A percentile compares a stretch with the other conserved stretches of the same genome.
Evolutionary conservation across 1,140 invertebrate species (phyloP).

Genomic region (Tetraneura akinire): DNA sequence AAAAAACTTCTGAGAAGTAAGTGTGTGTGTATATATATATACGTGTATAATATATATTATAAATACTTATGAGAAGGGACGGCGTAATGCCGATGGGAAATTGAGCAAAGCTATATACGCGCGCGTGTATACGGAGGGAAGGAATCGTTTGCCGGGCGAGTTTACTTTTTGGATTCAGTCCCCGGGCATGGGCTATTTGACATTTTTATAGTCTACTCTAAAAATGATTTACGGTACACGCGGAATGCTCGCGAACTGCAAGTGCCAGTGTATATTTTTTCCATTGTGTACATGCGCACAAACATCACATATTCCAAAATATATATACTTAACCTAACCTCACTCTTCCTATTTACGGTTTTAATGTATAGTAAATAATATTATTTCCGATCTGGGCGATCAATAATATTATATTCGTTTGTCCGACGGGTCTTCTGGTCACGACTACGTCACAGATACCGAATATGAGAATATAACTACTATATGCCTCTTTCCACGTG

Average conservation of each 20-base stretch:
- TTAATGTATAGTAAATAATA: slow-evolving; percentile 22
- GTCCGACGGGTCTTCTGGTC: too few species aligned
- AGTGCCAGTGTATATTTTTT: slow-evolving; percentile 1
- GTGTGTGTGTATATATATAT: too few species aligned
- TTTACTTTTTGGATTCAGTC: slow-evolving; percentile 49
- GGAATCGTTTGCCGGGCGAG: slow-evolving; percentile 38
- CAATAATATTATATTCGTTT: too few species aligned
- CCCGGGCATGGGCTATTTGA: slow-evolving; percentile 43
- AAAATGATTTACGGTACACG: slow-evolving; percentile 40
- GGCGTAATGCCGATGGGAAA: slow-evolving; percentile 45
- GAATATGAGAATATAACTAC: too few species aligned
- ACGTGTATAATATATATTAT: too few species aligned
- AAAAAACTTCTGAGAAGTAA: too few species aligned
- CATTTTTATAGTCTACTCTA: slow-evolving; percentile 48
- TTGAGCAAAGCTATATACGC: slow-evolving; percentile 36
- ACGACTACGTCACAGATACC: too few species aligned
- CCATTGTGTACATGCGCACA: too few species aligned
- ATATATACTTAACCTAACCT: too few species aligned
- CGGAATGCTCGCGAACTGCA: slow-evolving; percentile 1
- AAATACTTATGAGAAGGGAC: background rate
- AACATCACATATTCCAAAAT: too few species aligned
- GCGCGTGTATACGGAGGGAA: slow-evolving; percentile 25
- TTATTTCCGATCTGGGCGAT: background rate
- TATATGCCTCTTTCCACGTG: too few species aligned
- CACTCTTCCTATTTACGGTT: too few species aligned